These are phyloP conservation scores for Notodonta ziczac DNA, from an alignment of 2,888 invertebrate species.

Conservation along the genomic window DNA sequence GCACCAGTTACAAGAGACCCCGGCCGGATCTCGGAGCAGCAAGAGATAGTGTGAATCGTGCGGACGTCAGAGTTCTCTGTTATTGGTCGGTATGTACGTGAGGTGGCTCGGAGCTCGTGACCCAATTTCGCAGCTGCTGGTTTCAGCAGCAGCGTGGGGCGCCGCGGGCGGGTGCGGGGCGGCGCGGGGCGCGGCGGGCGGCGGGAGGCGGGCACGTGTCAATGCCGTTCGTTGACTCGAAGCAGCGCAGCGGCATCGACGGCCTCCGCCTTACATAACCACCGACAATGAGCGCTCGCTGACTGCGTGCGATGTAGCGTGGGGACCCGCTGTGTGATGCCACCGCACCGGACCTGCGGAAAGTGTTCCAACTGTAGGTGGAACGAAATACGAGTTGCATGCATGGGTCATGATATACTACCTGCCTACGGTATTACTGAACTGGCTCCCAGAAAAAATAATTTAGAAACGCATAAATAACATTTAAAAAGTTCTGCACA, in stretches of 20 bases:
- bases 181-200: constrained; percentile 49
- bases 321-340: constrained; percentile 37
- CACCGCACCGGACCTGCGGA: constrained; percentile 12
- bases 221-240: constrained; percentile 84
- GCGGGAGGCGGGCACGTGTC: constrained; percentile 73
- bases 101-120: constrained; percentile 79
- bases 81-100: constrained; percentile 67
- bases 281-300: constrained; percentile 76
- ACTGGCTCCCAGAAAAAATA: not conserved
- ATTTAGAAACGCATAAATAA: not conserved
- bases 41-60: constrained; percentile 32
- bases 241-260: constrained; percentile 76
- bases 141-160: constrained; percentile 77
- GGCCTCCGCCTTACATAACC: constrained; percentile 84
- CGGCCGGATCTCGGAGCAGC: constrained; percentile 29
- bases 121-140: constrained; percentile 84
- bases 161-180: constrained; percentile 48
- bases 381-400: not conserved
- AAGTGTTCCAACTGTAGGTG: constrained; percentile 1
- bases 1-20: constrained; percentile 49
- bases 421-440: no score
- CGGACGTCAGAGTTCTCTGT: constrained; percentile 58
- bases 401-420: not conserved
- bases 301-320: constrained; percentile 74
- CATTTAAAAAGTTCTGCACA: not conserved